Evolutionary conservation across 2,888 invertebrate species (phyloP).

Genomic region (Ophion ventricosus): DNA sequence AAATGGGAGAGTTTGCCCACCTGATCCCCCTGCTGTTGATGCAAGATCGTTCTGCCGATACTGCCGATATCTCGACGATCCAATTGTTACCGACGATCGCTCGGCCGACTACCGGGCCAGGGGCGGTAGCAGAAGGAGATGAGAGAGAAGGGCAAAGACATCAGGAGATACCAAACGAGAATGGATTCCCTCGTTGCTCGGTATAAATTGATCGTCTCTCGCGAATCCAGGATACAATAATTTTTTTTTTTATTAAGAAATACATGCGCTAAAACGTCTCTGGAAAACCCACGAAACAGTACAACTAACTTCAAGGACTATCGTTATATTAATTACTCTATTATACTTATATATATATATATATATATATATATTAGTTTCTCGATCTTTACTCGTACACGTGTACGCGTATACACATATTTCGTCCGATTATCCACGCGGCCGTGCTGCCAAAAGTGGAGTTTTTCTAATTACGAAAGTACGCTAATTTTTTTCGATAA

Average conservation of each 20-base stretch:
- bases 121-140: constrained; percentile 42
- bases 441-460: constrained; percentile 15
- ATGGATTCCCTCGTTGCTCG: constrained; percentile 46
- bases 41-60: constrained; percentile 70
- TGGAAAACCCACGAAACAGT: constrained; percentile 51
- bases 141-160: background rate
- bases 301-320: constrained; percentile 54
- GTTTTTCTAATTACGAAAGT: constrained; percentile 38
- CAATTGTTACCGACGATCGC: constrained; percentile 45
- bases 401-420: constrained; percentile 11
- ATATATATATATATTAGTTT: constrained; percentile 25
- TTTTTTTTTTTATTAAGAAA: constrained; percentile 33
- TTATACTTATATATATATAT: background rate
- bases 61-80: constrained; percentile 75
- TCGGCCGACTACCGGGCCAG: constrained; percentile 63
- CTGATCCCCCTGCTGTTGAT: constrained; percentile 71
- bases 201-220: constrained; percentile 41
- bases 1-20: constrained; percentile 78
- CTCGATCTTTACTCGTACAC: constrained; percentile 37
- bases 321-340: constrained; percentile 46
- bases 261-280: constrained; percentile 23
- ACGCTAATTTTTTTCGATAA: constrained; percentile 11
- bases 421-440: constrained; percentile 23
- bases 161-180: constrained; percentile 73
- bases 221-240: constrained; percentile 50